Evolutionary conservation across 2,888 invertebrate species (phyloP), one percentile per base, ranked within the genome.

Genomic region (Erpobdella octoculata): DNA sequence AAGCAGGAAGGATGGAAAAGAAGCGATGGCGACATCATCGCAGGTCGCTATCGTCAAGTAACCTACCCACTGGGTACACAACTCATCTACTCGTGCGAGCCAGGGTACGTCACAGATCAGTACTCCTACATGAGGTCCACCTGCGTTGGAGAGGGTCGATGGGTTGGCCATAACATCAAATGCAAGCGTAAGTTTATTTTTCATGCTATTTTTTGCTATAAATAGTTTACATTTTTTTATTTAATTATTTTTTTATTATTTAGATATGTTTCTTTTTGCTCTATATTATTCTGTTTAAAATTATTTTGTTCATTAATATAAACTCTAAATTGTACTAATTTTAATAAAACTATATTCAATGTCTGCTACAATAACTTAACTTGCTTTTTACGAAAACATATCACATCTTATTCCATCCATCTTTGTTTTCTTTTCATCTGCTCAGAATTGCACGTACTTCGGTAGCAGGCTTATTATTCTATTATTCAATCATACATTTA

Each of bases 111-210:
- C 72, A 90, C 91, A 74, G 90, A 91, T 79, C 37, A 58, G 53
- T 41, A 35, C 28, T 95, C 95, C 0, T 91, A 94, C 82, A 90
- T 91, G 0, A 86, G 90, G 61, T 93, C 96, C 64, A 95, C 94
- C 84, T 97, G 97, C 82, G 85, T 94, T 77, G 89, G 87, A 0
- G 85, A 85, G 0, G 93, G 94, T 0, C 91, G 91, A 76, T 97
- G 97, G 97, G 93, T 92, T 79, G 96, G 96, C 1, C 96, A 96
- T 1, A 93, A 94, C 79, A 90, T 97, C 78, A 89, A 90, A 74
- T 97, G 97, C 82, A 91, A 92, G 87, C 92, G 95, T 90, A 85
- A 89, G 70, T 58, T 61, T 21, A 59, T 59, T 41, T 9, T 2
- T 0, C 21, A 2, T 65, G 61, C 9, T 5, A 36, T 5, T 5